Percentiles rank a stretch among this genome's conserved stretches.
phyloP scores from a whole-genome alignment of 2,797 vertebrate genomes.

The Coreius guichenoti region DNA sequence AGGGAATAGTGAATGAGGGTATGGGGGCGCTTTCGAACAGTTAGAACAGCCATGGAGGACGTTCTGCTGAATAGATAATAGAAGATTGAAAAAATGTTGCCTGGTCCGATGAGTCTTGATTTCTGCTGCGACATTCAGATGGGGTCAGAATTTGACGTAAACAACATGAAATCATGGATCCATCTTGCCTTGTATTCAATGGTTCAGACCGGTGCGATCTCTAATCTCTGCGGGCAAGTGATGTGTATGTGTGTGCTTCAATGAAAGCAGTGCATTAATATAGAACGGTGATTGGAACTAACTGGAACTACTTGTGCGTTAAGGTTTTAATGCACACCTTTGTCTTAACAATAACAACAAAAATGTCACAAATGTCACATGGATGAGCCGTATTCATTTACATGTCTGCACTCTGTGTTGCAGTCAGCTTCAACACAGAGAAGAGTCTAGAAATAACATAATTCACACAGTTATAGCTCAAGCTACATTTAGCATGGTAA shows the following conservation, averaged over 20 bases:
- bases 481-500: not conserved
- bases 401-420: not conserved
- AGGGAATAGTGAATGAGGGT: no score
- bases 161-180: slow-evolving; percentile 51
- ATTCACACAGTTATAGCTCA: not conserved
- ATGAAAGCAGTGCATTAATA: not conserved
- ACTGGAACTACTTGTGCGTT: no score
- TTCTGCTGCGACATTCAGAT: not conserved
- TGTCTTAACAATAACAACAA: not conserved
- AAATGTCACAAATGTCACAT: not conserved
- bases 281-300: no score
- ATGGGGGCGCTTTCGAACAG: no score
- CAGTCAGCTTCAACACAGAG: not conserved
- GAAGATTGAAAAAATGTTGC: not conserved
- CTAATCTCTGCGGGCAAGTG: not conserved
- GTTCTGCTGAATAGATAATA: not conserved
- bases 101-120: not conserved
- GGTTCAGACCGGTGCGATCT: not conserved
- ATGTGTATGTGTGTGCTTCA: not conserved
- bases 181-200: not conserved
- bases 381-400: not conserved
- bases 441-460: not conserved
- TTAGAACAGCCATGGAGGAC: no score
- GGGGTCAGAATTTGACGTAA: slow-evolving; percentile 51
- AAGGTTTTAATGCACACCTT: no score